Percentiles rank a stretch among this genome's conserved stretches.
These are phyloP conservation scores for Drosophila affinis DNA, from an alignment of 2,888 invertebrate genomes.

Conservation along the genomic window DNA sequence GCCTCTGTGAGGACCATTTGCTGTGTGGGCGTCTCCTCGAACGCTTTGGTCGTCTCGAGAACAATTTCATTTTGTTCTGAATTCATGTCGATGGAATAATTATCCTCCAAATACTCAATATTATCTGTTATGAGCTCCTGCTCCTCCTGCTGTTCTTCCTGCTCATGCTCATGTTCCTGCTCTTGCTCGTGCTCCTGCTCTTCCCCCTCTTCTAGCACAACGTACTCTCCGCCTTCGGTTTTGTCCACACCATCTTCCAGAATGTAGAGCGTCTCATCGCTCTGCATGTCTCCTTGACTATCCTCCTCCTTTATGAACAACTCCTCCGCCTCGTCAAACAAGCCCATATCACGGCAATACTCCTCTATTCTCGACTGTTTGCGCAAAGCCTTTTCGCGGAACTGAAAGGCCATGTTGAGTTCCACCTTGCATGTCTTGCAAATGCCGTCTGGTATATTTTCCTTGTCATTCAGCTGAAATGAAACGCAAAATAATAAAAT, in stretches of 20 bases:
- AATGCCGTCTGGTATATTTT: constrained; percentile 76
- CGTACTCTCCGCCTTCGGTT: not conserved
- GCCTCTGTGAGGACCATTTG: constrained; percentile 26
- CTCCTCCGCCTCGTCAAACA: constrained; percentile 57
- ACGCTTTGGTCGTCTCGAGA: constrained; percentile 46
- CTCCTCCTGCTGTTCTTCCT: constrained; percentile 61
- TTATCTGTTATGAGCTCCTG: constrained; percentile 62
- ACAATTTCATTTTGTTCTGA: constrained; percentile 50
- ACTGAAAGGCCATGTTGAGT: constrained; percentile 80
- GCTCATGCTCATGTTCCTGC: constrained; percentile 26
- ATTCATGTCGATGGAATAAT: constrained; percentile 63
- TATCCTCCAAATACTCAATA: constrained; percentile 71
- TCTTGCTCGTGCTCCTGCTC: not conserved
- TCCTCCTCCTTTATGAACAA: constrained; percentile 65
- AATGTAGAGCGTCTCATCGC: constrained; percentile 60
- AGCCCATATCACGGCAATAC: constrained; percentile 64
- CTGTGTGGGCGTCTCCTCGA: constrained; percentile 28
- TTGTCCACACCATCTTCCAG: constrained; percentile 45
- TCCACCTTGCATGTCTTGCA: constrained; percentile 80
- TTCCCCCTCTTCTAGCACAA: not conserved
- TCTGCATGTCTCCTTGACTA: constrained; percentile 37
- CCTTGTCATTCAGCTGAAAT: constrained; percentile 60
- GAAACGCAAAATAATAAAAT: not conserved
- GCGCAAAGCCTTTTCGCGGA: constrained; percentile 78
- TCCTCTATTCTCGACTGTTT: constrained; percentile 75